Percentiles rank a stretch among this genome's conserved stretches.
Evolutionary conservation across 92 coral and sea anemone species (phyloP).

Genomic region (Desmophyllum pertusum): DNA sequence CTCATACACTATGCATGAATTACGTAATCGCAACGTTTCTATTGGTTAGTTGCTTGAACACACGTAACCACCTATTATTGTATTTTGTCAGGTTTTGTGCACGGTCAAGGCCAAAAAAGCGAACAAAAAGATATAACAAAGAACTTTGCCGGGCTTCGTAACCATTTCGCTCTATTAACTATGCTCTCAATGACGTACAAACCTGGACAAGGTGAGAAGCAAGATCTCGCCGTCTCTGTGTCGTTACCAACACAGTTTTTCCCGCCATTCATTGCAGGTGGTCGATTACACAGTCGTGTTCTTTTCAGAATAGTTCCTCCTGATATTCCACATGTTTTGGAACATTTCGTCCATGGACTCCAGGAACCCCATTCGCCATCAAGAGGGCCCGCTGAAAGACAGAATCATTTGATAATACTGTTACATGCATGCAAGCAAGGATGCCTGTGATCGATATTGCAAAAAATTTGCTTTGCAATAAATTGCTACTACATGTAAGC

Average conservation of each 20-base stretch:
- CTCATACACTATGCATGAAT: too few species aligned
- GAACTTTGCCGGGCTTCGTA: too few species aligned
- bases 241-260: conserved; percentile 80
- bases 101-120: too few species aligned
- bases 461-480: too few species aligned
- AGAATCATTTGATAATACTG: neutral
- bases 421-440: neutral
- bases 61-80: too few species aligned
- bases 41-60: too few species aligned
- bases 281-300: conserved; percentile 83
- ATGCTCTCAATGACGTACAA: neutral
- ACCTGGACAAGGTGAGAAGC: conserved; percentile 94
- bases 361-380: conserved; percentile 90
- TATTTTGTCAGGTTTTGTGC: too few species aligned
- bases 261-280: conserved; percentile 96
- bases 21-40: too few species aligned
- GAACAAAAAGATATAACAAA: too few species aligned
- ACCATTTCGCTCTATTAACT: too few species aligned
- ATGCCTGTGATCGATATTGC: neutral
- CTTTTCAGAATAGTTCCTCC: conserved; percentile 77
- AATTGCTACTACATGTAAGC: too few species aligned
- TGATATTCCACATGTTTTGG: conserved; percentile 81
- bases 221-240: conserved; percentile 73
- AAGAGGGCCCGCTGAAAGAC: conserved; percentile 75
- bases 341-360: conserved; percentile 83